Percentiles rank a stretch among this genome's conserved stretches.
These are phyloP conservation scores for Acyrthosiphon pisum DNA, from an alignment of 1,140 invertebrate genomes.

Conservation along the genomic window DNA sequence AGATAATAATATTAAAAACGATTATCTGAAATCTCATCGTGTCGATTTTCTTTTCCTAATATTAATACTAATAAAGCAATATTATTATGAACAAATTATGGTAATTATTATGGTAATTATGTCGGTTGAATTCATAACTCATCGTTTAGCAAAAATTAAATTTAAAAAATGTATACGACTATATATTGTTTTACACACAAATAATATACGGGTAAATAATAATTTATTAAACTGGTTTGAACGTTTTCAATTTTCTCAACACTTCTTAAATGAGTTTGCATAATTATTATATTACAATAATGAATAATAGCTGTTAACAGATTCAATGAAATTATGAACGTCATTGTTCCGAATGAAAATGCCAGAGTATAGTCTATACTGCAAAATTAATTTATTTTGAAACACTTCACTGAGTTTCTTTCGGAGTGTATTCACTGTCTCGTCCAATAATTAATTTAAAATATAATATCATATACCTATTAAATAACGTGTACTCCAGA, in stretches of 20 bases:
- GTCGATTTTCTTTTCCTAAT: not conserved
- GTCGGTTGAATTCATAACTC: not conserved
- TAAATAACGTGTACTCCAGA: not conserved
- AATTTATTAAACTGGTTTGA: not conserved
- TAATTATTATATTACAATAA: conserved; percentile 20
- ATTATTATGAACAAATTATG: not conserved
- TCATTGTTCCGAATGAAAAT: conserved; percentile 25
- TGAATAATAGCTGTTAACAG: conserved; percentile 12
- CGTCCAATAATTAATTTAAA: not conserved
- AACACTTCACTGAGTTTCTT: conserved; percentile 3
- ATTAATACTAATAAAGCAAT: not conserved
- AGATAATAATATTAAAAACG: not conserved
- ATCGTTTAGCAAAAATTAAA: not conserved
- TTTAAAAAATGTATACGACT: not conserved
- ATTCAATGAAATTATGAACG: conserved; percentile 26
- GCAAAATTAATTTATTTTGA: conserved; percentile 38
- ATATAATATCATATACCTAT: not conserved
- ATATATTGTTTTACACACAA: not conserved
- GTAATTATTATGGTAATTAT: not conserved
- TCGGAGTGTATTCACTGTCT: not conserved
- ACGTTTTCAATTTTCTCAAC: not conserved
- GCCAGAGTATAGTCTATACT: not conserved
- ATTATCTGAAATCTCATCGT: too few relatives aligned
- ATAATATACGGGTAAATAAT: not conserved
- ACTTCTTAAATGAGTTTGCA: not conserved